Percentiles rank a stretch among this genome's conserved stretches.
Evolutionary conservation across 2,888 invertebrate genomes (phyloP).

Genomic region (Girardia tigrina): DNA sequence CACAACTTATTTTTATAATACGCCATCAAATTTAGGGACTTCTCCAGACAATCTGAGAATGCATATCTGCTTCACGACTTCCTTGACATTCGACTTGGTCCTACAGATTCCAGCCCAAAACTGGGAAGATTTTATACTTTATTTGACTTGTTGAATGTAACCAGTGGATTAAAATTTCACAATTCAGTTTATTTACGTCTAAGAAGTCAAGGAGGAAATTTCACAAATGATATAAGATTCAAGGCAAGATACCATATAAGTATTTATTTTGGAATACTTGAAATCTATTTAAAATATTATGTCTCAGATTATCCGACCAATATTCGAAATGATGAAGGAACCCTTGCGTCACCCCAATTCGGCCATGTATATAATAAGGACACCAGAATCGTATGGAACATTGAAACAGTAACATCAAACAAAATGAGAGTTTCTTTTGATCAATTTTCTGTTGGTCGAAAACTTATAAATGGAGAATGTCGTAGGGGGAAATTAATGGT

Average conservation of each 20-base stretch:
- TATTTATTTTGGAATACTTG: too few relatives aligned
- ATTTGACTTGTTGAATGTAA: background rate
- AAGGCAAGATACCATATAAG: background rate
- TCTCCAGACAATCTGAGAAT: background rate
- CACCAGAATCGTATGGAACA: background rate
- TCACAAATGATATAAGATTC: background rate
- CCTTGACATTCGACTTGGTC: background rate
- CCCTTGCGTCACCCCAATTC: background rate
- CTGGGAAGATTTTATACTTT: background rate
- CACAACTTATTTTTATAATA: too few relatives aligned
- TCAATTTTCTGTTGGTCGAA: slow-evolving; percentile 12
- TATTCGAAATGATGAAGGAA: background rate
- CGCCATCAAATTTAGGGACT: background rate
- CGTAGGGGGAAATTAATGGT: background rate
- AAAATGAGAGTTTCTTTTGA: background rate
- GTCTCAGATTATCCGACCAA: background rate
- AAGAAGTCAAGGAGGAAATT: background rate
- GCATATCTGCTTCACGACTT: background rate
- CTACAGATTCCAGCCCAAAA: background rate
- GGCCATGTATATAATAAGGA: background rate
- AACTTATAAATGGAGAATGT: background rate
- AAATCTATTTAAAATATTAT: too few relatives aligned
- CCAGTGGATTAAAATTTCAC: background rate
- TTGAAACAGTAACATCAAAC: background rate
- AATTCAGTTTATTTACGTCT: background rate